phyloP scores from a whole-genome alignment of 2,888 invertebrate species.

The Quadroppia sp. region DNA sequence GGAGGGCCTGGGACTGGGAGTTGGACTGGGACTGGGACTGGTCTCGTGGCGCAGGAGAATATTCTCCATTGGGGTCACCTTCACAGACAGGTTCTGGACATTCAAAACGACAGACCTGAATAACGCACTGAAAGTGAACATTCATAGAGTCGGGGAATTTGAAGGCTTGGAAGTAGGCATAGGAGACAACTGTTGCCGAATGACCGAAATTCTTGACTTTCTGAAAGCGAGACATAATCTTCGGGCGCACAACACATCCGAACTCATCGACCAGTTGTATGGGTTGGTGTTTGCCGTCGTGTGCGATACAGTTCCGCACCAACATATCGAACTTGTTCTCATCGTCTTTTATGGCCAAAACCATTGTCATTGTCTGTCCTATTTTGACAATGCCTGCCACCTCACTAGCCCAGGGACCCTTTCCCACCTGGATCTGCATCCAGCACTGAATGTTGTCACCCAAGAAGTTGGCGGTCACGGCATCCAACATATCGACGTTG shows the following conservation, averaged over 20 bases:
- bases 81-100: conserved; percentile 84
- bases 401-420: conserved; percentile 95
- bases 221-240: conserved; percentile 88
- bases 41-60: conserved; percentile 47
- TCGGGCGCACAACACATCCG: conserved; percentile 86
- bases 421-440: conserved; percentile 96
- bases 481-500: conserved; percentile 86
- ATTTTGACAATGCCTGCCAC: conserved; percentile 93
- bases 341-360: conserved; percentile 88
- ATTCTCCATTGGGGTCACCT: conserved; percentile 53
- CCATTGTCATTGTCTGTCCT: conserved; percentile 96
- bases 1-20: conserved; percentile 41
- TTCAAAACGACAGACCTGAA: conserved; percentile 88
- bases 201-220: conserved; percentile 94
- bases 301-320: conserved; percentile 88
- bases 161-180: conserved; percentile 94
- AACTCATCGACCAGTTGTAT: conserved; percentile 89
- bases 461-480: conserved; percentile 89
- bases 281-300: conserved; percentile 86
- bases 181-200: conserved; percentile 87
- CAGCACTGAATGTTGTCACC: conserved; percentile 93
- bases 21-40: too few relatives aligned
- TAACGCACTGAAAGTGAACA: conserved; percentile 93
- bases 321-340: conserved; percentile 95
- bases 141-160: conserved; percentile 97